Base-by-base conservation (phyloP, 2,888 invertebrate genomes). In the Latrodectus elegans region DNA sequence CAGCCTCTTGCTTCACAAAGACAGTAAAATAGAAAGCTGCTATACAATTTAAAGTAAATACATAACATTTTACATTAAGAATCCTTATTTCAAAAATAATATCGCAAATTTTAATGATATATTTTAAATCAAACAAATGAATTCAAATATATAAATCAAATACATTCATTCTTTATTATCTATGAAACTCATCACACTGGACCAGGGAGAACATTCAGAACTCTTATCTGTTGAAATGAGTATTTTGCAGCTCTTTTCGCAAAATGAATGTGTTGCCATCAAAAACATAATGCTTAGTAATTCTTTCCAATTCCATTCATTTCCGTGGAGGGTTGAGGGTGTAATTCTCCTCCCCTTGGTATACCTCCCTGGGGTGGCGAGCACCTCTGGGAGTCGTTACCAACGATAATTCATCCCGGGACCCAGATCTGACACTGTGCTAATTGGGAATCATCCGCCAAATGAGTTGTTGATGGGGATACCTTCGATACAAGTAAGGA, bases 361-460 rank as follows among this genome's bases (percentile, higher is more conserved):
- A 52, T 64, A 52, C n/a, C 38, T 81, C 84, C 81, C 88, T 51
- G n/a, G 78, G 88, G 88, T 67, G n/a, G 53, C 60, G 49, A 55
- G 64, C 53, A 78, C 88, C 85, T 60, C 22, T 11, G 88, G 88
- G 88, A 88, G 85, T 84, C 85, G 83, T 88, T 88, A 82, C 82
- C 51, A 82, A 78, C 52, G 88, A 88, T 88, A 81, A 85, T 85
- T 88, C 85, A 88, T 88, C 81, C 80, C 73, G 52, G 80, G 76
- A 75, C 84, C 52, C 53, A 77, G 81, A 74, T 84, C 81, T 82
- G 88, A 88, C 85, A 82, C 82, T 78, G 65, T 88, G 85, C 84
- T 88, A 88, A 88, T 88, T 88, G 85, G 78, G 81, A 88, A 88
- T 88, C 84, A 84, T 84, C 84, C 84, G 64, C 72, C 75, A 84